Base-by-base conservation (phyloP, 1,140 invertebrate genomes). In the Drosophila willistoni region DNA sequence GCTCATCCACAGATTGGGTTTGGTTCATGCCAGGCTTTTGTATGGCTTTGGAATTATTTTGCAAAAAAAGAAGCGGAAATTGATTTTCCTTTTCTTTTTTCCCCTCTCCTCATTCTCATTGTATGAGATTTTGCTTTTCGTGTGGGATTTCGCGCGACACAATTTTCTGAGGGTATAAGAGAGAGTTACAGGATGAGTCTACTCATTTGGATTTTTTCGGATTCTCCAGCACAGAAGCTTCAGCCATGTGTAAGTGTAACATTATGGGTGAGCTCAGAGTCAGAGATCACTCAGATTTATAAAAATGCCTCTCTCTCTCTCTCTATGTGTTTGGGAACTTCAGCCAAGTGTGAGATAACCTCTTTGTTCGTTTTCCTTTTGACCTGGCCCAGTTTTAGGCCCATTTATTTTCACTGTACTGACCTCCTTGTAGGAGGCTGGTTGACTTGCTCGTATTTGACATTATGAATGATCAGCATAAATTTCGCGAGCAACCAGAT, bases 391-490 rank as follows among this genome's bases (percentile, higher is more conserved):
- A 79, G 47, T 79, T 79, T 76, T 56, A 29, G 51, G 68, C 77
- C 70, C 83, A 87, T 86, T 89, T 73, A 89, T 89, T 86, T 69
- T 87, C 72, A 64, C 57, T 44, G 69, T 17, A 9, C 56, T 59
- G 56, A 59, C 56, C 56, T 36, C 29, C 29, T 17, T 9, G 56
- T 36, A n/a, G 33, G 33, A 17, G 14, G 14, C 33, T 22, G 55
- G 55, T 57, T 57, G 55, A 57, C 55, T 68, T 56, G 73, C 75
- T 78, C 79, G 79, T 78, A 69, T 83, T 82, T 87, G 84, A 84
- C 84, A 89, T 87, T 87, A 87, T 87, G 84, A 87, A 87, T 89
- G 84, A 87, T 87, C 84, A 89, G 84, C 84, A 87, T 87, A 87
- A 87, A 87, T 87, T 87, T 87, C 80, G 84, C 77, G 84, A 59